A percentile compares a stretch with the other conserved stretches of the same genome.
phyloP scores from a whole-genome alignment of 1,140 invertebrate species.

The Neoseiulus cucumeris region DNA sequence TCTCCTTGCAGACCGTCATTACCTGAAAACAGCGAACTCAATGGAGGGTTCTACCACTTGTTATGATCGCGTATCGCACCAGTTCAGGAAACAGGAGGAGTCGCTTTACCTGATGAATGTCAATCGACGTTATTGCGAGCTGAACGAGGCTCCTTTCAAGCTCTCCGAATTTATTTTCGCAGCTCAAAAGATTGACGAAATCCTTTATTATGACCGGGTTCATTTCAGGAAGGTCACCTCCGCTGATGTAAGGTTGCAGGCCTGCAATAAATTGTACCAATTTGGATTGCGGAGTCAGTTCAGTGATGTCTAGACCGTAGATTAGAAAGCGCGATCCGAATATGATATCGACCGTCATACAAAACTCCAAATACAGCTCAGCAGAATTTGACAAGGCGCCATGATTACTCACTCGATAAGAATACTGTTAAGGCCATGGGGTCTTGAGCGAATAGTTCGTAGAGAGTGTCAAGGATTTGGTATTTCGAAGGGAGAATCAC shows the following conservation, averaged over 20 bases:
- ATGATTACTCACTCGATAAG: neutral
- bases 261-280: slow-evolving; percentile 35
- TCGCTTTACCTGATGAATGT: slow-evolving; percentile 78
- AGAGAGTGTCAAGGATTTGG: slow-evolving; percentile 31
- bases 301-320: no score
- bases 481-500: slow-evolving; percentile 24
- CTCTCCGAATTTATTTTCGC: slow-evolving; percentile 33
- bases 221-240: slow-evolving; percentile 31
- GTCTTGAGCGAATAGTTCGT: slow-evolving; percentile 27
- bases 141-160: slow-evolving; percentile 60
- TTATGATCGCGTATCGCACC: no score
- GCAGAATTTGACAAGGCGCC: no score
- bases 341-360: no score
- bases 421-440: slow-evolving; percentile 18
- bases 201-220: slow-evolving; percentile 36
- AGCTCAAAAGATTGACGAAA: slow-evolving; percentile 34
- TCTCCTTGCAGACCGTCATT: slow-evolving; percentile 51
- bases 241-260: slow-evolving; percentile 36
- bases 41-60: no score
- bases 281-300: no score
- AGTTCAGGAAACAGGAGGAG: neutral
- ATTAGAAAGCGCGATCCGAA: no score
- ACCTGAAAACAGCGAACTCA: slow-evolving; percentile 26
- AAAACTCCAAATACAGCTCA: no score
- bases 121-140: slow-evolving; percentile 58